Evolutionary conservation across 2,797 vertebrate species (phyloP).

Genomic region (Chiroxiphia lanceolata): DNA sequence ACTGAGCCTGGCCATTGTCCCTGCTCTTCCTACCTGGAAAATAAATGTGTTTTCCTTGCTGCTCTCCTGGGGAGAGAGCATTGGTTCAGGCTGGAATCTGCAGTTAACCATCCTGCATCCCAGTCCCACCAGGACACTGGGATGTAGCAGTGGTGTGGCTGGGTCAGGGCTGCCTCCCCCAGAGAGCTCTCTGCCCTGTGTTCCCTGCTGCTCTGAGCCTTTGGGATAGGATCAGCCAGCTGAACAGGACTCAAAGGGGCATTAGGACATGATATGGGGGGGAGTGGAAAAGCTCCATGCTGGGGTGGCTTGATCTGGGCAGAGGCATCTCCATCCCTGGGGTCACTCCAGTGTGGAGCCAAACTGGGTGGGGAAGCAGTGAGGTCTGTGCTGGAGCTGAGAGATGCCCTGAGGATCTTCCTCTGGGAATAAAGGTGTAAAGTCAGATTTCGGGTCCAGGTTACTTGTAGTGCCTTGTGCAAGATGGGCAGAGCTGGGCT

Average conservation of each 20-base stretch:
- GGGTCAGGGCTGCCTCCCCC: neutral
- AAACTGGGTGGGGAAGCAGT: accelerated
- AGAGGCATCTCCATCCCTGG: neutral
- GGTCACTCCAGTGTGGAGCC: neutral
- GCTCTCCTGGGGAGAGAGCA: accelerated
- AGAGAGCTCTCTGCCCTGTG: accelerated
- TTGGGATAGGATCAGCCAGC: neutral
- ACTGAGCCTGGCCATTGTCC: accelerated
- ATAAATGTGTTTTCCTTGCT: accelerated
- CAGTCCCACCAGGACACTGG: neutral
- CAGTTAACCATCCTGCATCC: neutral
- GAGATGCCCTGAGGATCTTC: too few species aligned
- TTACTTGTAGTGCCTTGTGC: accelerated
- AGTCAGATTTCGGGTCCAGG: accelerated
- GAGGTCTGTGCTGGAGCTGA: neutral
- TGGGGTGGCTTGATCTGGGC: neutral
- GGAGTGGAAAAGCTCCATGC: neutral
- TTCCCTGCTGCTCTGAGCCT: neutral
- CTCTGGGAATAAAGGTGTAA: too few species aligned
- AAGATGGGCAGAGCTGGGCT: neutral
- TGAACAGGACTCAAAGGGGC: accelerated
- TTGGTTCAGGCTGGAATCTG: neutral
- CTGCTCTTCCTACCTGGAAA: neutral
- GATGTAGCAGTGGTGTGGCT: neutral
- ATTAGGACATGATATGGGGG: accelerated